These are phyloP conservation scores for Pseudococcus viburni DNA, from an alignment of 2,888 invertebrate genomes.

Conservation along the genomic window DNA sequence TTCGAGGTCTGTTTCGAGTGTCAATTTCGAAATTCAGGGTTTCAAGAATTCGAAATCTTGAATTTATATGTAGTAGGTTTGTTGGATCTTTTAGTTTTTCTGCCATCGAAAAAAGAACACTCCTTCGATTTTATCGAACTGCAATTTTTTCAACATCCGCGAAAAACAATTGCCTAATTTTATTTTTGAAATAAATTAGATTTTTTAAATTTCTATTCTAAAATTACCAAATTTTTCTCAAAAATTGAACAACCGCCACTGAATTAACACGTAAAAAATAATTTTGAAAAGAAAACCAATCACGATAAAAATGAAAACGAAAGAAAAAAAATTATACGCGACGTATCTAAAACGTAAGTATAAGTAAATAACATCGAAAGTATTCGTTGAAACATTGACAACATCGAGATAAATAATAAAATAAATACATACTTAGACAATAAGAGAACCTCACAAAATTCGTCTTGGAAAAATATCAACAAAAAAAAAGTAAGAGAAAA, in stretches of 20 bases:
- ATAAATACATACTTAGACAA: background rate
- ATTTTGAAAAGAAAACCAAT: background rate
- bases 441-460: background rate
- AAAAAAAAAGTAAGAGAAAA: background rate
- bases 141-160: background rate
- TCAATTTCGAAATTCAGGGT: too few species aligned
- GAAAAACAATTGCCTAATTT: background rate
- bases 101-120: too few species aligned
- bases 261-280: background rate
- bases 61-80: too few species aligned
- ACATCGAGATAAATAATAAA: constrained; percentile 24
- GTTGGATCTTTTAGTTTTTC: too few species aligned
- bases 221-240: too few species aligned
- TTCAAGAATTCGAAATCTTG: too few species aligned
- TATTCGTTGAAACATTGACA: constrained; percentile 27
- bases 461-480: background rate
- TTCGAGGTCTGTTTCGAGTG: too few species aligned
- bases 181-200: background rate
- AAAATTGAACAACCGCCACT: background rate
- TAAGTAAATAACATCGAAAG: constrained; percentile 18
- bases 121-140: too few species aligned
- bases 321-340: background rate
- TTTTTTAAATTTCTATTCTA: too few species aligned
- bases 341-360: background rate
- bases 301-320: background rate